Evolutionary conservation across 2,888 invertebrate genomes (phyloP), one percentile per base, ranked within the genome.

Genomic region (Cosmorhoe ocellata): DNA sequence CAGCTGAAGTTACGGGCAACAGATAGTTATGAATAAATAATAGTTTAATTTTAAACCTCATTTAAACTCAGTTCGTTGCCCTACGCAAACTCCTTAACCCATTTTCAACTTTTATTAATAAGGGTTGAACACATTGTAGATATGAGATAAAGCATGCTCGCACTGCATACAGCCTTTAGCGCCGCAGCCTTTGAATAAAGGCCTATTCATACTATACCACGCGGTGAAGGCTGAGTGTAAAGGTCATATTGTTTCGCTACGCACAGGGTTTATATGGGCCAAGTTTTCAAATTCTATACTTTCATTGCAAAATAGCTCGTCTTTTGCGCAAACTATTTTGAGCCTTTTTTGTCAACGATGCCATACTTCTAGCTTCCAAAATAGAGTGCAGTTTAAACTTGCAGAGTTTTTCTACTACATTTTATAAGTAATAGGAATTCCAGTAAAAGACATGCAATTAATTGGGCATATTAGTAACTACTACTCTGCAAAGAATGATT

Each of bases 91-190:
- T 37, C 36, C 40, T 26, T 22, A 27, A 5, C 34, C 47, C 30
- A 38, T 42, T 32, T 27, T 18, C 18, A 32, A 27, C 22, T 43
- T 50, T 50, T 46, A 52, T 43, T 38, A 49, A 18, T 36, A 49
- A 27, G 45, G 46, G 27, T 36, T 32, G 43, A 34, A 34, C 45
- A 30, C 42, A 13, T 11, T 46, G 30, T 38, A 52, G 67, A 67
- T 67, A 36, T 32, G 36, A 66, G 66, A 67, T 65, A 67, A 41
- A 55, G 49, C 65, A 68, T 62, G 64, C 39, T 50, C 38, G 41
- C 46, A 42, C 39, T 51, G 49, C 46, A 54, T 34, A 44, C 50
- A 43, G 54, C 51, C 46, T 54, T 46, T 37, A 40, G 5, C 7
- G 7, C n/a, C 6, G 24, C 33, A 36, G 42, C 55, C 55, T 62